Evolutionary conservation across 2,888 invertebrate genomes (phyloP).

Genomic region (Xestia xanthographa): DNA sequence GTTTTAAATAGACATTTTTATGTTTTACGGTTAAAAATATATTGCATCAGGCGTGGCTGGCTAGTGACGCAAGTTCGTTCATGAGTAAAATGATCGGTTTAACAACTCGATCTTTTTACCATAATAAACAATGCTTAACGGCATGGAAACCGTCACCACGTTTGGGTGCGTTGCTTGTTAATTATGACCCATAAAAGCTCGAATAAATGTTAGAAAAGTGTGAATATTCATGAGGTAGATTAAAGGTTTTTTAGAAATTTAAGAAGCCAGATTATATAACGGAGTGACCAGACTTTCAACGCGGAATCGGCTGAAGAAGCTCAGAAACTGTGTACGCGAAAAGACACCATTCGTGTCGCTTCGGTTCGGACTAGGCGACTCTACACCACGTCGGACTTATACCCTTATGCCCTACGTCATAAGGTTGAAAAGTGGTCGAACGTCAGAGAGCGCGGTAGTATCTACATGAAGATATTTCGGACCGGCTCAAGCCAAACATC

Average conservation of each 20-base stretch:
- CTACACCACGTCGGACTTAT: neutral
- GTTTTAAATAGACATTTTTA: slow-evolving; percentile 44
- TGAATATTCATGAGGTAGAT: slow-evolving; percentile 35
- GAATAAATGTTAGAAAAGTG: slow-evolving; percentile 23
- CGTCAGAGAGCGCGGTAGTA: too few relatives aligned
- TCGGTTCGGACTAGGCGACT: neutral
- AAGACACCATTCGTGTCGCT: neutral
- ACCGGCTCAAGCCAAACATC: neutral
- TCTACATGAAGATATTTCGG: too few relatives aligned
- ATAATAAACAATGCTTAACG: slow-evolving; percentile 58
- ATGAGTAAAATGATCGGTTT: slow-evolving; percentile 48
- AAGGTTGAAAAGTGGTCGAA: too few relatives aligned
- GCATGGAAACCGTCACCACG: slow-evolving; percentile 54
- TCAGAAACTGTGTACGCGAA: neutral
- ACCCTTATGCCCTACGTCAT: too few relatives aligned
- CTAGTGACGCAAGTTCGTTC: slow-evolving; percentile 44
- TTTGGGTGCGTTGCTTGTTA: slow-evolving; percentile 35
- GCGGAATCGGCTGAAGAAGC: neutral
- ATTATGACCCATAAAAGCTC: slow-evolving; percentile 49
- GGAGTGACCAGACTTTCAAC: neutral
- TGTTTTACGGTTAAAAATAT: slow-evolving; percentile 23
- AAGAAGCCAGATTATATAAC: neutral
- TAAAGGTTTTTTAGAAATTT: neutral
- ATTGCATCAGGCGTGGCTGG: slow-evolving; percentile 20
- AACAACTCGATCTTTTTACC: slow-evolving; percentile 55